Evolutionary conservation across 2,888 invertebrate species (phyloP).

Genomic region (Melanostoma mellinum): DNA sequence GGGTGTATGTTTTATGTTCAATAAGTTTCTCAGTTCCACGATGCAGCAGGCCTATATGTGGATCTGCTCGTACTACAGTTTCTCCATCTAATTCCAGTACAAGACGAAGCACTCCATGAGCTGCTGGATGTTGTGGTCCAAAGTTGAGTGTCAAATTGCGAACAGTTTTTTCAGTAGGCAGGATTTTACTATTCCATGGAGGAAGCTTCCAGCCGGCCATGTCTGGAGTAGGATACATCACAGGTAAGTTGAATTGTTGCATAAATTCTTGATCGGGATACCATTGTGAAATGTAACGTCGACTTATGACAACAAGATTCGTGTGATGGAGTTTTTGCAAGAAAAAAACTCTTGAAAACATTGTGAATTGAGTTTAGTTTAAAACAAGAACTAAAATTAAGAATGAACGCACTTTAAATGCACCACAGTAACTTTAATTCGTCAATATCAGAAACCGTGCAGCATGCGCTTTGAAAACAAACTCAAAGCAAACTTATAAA

Average conservation of each 20-base stretch:
- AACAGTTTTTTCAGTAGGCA: slow-evolving; percentile 89
- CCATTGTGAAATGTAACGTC: slow-evolving; percentile 82
- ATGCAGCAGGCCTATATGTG: slow-evolving; percentile 98
- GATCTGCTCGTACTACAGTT: slow-evolving; percentile 93
- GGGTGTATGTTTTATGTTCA: slow-evolving; percentile 98
- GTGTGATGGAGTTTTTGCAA: too few relatives aligned
- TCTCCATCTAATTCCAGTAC: slow-evolving; percentile 94
- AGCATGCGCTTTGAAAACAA: too few relatives aligned
- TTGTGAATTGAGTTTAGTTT: background rate
- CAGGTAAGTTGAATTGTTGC: slow-evolving; percentile 83
- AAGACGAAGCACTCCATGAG: slow-evolving; percentile 94
- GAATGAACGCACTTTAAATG: too few relatives aligned
- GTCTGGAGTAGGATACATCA: slow-evolving; percentile 83
- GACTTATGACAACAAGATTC: background rate
- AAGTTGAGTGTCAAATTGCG: slow-evolving; percentile 94
- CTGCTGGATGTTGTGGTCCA: slow-evolving; percentile 97
- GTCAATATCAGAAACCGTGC: too few relatives aligned
- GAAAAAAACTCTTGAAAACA: slow-evolving; percentile 14
- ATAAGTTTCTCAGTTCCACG: slow-evolving; percentile 99
- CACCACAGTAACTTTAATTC: too few relatives aligned
- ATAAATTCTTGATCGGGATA: slow-evolving; percentile 85
- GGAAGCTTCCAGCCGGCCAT: slow-evolving; percentile 83
- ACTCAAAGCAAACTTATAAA: too few relatives aligned
- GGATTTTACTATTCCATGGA: slow-evolving; percentile 85
- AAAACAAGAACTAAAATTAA: too few relatives aligned